Evolutionary conservation across 2,113 vertebrate genomes (phyloP), one percentile per base, ranked within the genome.

Genomic region (Miniopterus natalensis): DNA sequence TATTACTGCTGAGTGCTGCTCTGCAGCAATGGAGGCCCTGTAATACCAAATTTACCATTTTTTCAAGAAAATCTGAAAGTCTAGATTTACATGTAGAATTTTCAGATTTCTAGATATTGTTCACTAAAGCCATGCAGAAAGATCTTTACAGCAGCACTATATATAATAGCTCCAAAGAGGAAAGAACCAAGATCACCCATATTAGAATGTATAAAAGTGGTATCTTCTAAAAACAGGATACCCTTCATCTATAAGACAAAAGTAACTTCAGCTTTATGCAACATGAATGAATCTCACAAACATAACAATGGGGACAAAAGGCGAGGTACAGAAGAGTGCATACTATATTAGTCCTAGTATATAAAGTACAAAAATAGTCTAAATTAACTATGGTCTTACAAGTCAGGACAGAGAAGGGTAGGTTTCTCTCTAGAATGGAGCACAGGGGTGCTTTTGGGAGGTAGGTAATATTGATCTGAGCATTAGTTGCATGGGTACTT

Each of bases 231-330:
- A 90, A 94, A 45, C 18, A 27, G 12, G 75, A 84, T 45, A 83
- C 15, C 4, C 45, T 29, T 17, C 2, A 92, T 45, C 36, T 70
- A 74, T 31, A 47, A 81, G 40, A 92, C 45, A 61, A 83, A 79
- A 94, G 47, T 25, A 88, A 73, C 13, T 74, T 61, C 2, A 94
- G 25, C 31, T 59, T 23, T 23, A 42, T 66, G 2, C 25, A 83
- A 78, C 18, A 79, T 51, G 68, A 91, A 73, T 88, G 27, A 68
- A 40, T 74, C 63, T 84, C 53, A 84, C 79, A 96, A 88, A 80
- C 29, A 66, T 20, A 85, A 78, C 31, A 31, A 8, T n/a, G 14
- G 6, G 14, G 5, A 20, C n/a, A 36, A 42, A 79, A 59, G 85
- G 4, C 12, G 8, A 57, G 29, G 42, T 81, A 80, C 4, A 36